phyloP scores from a whole-genome alignment of 1,140 invertebrate genomes.

The Caenorhabditis tropicalis region DNA sequence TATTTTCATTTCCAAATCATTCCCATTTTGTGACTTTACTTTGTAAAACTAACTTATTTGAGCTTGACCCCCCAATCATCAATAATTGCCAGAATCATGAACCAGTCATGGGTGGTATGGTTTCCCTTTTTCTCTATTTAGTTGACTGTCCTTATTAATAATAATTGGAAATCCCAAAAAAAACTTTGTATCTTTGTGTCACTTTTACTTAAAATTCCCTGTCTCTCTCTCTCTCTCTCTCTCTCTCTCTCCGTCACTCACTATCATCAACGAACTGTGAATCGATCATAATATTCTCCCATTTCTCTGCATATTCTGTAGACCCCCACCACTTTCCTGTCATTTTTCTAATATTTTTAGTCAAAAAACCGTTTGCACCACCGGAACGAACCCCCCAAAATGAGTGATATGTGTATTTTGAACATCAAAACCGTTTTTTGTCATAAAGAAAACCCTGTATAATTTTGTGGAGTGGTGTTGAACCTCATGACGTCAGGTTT shows the following conservation, averaged over 20 bases:
- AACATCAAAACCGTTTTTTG: constrained; percentile 29
- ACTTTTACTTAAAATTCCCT: constrained; percentile 14
- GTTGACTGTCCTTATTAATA: constrained; percentile 2
- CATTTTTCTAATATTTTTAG: not conserved
- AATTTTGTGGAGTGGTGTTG: not conserved
- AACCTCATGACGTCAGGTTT: not conserved
- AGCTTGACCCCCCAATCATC: not conserved
- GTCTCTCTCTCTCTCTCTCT: not conserved
- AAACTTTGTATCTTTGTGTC: not conserved
- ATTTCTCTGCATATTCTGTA: not conserved
- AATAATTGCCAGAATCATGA: not conserved
- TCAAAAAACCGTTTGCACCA: constrained; percentile 6
- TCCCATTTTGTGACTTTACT: not conserved
- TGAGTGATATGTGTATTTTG: constrained; percentile 14
- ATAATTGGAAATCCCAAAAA: not conserved
- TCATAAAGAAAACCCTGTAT: not conserved
- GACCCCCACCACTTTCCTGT: not conserved
- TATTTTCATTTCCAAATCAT: not conserved
- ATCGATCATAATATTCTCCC: constrained; percentile 33
- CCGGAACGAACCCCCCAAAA: not conserved
- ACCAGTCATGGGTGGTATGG: constrained; percentile 12
- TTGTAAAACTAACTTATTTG: not conserved
- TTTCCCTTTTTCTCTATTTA: not conserved
- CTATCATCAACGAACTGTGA: constrained; percentile 36
- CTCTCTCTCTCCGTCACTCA: not conserved